Conservation (phyloP, 2,888 invertebrate species). For the Oscheius sp. region DNA sequence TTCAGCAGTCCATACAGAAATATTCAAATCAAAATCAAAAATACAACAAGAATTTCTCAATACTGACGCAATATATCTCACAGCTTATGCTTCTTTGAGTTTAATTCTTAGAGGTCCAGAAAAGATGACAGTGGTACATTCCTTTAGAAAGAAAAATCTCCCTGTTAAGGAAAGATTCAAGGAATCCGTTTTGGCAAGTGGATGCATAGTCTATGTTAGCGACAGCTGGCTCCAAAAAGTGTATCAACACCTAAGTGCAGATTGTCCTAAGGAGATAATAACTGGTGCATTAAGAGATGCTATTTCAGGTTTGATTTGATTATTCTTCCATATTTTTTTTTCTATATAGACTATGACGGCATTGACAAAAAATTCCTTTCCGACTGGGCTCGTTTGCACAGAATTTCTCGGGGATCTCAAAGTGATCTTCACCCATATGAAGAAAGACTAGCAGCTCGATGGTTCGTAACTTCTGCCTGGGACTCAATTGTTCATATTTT, state of each 20-base stretch:
- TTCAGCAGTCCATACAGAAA: conserved; percentile 52
- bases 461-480: conserved; percentile 53
- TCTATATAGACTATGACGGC: conserved; percentile 55
- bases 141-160: conserved; percentile 28
- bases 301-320: conserved; percentile 21
- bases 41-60: conserved; percentile 59
- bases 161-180: conserved; percentile 40
- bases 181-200: conserved; percentile 71
- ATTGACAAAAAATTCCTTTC: conserved; percentile 45
- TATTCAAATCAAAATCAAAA: conserved; percentile 50
- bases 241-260: conserved; percentile 77
- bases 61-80: conserved; percentile 62
- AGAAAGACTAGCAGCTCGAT: conserved; percentile 46
- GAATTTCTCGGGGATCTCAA: conserved; percentile 10
- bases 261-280: not conserved
- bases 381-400: conserved; percentile 46
- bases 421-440: conserved; percentile 20
- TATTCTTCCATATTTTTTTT: no score
- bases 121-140: conserved; percentile 32
- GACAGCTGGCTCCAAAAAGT: conserved; percentile 91
- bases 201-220: conserved; percentile 89
- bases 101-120: conserved; percentile 33
- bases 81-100: conserved; percentile 54
- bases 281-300: conserved; percentile 17
- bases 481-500: conserved; percentile 47